Conservation (phyloP, 2,888 invertebrate genomes). For the Drosophila meridionalis region DNA sequence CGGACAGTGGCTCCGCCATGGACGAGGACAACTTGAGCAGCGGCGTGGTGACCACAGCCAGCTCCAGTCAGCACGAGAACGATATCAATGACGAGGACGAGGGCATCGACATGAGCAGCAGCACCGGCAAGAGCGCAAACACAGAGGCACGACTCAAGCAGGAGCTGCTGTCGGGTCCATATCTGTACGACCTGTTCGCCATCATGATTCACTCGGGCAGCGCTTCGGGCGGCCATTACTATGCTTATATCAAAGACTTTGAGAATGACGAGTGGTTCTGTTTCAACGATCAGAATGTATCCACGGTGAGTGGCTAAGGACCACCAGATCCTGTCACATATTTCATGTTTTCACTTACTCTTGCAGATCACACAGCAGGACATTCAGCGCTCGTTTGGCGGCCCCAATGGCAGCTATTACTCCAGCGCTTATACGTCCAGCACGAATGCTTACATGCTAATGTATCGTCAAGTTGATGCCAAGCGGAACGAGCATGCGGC, state of each 20-base stretch:
- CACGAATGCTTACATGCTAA: constrained; percentile 96
- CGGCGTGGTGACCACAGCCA: constrained; percentile 84
- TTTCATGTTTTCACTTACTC: not conserved
- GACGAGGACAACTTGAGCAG: constrained; percentile 87
- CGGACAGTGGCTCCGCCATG: constrained; percentile 89
- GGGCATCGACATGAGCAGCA: constrained; percentile 88
- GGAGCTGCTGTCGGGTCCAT: constrained; percentile 87
- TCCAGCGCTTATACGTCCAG: constrained; percentile 91
- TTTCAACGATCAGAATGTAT: constrained; percentile 94
- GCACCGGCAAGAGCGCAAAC: constrained; percentile 79
- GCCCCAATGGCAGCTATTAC: constrained; percentile 88
- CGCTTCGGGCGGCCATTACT: constrained; percentile 96
- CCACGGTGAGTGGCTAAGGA: constrained; percentile 86
- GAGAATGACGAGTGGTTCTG: constrained; percentile 92
- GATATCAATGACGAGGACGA: constrained; percentile 88
- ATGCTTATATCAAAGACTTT: constrained; percentile 94
- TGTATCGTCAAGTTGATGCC: constrained; percentile 92
- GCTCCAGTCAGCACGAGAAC: constrained; percentile 84
- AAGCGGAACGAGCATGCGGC: constrained; percentile 88
- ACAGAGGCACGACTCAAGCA: constrained; percentile 71
- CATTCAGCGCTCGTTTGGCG: constrained; percentile 93
- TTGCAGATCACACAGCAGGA: constrained; percentile 91
- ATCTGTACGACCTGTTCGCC: constrained; percentile 93
- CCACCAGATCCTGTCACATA: not conserved
- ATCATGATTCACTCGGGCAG: constrained; percentile 97